Evolutionary conservation across 2,888 invertebrate genomes (phyloP).

Genomic region (Empis livida): DNA sequence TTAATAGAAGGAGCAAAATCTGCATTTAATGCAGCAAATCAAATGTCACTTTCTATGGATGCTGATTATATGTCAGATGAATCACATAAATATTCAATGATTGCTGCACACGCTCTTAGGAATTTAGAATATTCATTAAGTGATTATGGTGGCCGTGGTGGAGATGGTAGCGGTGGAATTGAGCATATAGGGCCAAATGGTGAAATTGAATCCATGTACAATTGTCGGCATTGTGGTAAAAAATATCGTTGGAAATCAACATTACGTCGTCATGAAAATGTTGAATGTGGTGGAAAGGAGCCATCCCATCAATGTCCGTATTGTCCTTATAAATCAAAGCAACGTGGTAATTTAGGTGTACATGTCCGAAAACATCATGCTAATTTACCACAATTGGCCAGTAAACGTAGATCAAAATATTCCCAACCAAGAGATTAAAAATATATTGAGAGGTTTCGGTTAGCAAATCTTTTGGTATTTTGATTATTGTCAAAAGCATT

Average conservation of each 20-base stretch:
- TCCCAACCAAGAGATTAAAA: slow-evolving; percentile 15
- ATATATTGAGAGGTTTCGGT: background rate
- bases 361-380: slow-evolving; percentile 64
- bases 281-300: slow-evolving; percentile 70
- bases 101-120: slow-evolving; percentile 25
- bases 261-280: slow-evolving; percentile 65
- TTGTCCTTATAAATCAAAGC: slow-evolving; percentile 63
- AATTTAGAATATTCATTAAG: slow-evolving; percentile 29
- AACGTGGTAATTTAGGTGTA: slow-evolving; percentile 65
- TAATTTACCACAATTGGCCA: slow-evolving; percentile 28
- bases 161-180: slow-evolving; percentile 7
- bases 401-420: slow-evolving; percentile 29
- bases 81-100: slow-evolving; percentile 23
- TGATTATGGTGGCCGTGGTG: slow-evolving; percentile 19
- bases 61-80: slow-evolving; percentile 22
- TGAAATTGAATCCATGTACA: slow-evolving; percentile 27
- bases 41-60: slow-evolving; percentile 11
- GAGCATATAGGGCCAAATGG: slow-evolving; percentile 9
- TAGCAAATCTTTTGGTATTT: no score
- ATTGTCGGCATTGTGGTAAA: slow-evolving; percentile 68
- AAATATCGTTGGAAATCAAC: slow-evolving; percentile 77
- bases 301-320: slow-evolving; percentile 67
- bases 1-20: slow-evolving; percentile 28
- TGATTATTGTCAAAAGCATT: no score
- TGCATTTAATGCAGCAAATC: slow-evolving; percentile 12